Base-by-base conservation (phyloP, 2,797 vertebrate species). In the Artibeus jamaicensis region DNA sequence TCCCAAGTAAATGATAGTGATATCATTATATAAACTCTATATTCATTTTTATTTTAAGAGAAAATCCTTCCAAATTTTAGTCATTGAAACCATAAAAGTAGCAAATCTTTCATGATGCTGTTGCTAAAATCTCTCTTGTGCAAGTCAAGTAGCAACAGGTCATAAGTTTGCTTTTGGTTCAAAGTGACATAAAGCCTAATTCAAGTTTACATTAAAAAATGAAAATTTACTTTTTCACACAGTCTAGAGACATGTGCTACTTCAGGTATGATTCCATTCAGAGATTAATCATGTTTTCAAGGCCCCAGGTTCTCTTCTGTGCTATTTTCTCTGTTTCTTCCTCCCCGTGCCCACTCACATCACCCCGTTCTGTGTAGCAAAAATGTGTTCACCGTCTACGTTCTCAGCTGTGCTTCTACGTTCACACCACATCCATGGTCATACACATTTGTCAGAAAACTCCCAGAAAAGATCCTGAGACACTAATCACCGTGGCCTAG, bases 41-140 rank as follows among this genome's bases (percentile, higher is more conserved):
- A 55, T 50, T 68, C 53, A 26, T 86, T 55, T 90, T 91, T 87
- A 67, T 87, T 90, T 93, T 86, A 50, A 77, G 84, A 71, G 42
- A 32, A 74, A 85, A 77, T 2, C 1, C 9, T 86, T 57, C 32
- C 37, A 74, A 93, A 70, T 74, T 87, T 78, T 74, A 92, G 8
- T 79, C 46, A 39, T 68, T 55, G 10, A 77, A 77, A 76, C 3
- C 57, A 44, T 37, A 79, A 34, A 24, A 65, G n/a, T 48, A 86
- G 18, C 57, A 74, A 70, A 68, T 78, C 11, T 62, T 34, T 59
- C 15, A 14, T 26, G 8, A 78, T 55, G 8, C 18, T 59, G 14
- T 34, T 48, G 2, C 59, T 67, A 59, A 83, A 67, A 82, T 70
- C 48, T 22, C 29, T 59, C 21, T 77, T 85, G 26, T 59, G 2